These are phyloP conservation scores for Octodon degus DNA, from an alignment of 2,113 vertebrate genomes.

Conservation along the genomic window DNA sequence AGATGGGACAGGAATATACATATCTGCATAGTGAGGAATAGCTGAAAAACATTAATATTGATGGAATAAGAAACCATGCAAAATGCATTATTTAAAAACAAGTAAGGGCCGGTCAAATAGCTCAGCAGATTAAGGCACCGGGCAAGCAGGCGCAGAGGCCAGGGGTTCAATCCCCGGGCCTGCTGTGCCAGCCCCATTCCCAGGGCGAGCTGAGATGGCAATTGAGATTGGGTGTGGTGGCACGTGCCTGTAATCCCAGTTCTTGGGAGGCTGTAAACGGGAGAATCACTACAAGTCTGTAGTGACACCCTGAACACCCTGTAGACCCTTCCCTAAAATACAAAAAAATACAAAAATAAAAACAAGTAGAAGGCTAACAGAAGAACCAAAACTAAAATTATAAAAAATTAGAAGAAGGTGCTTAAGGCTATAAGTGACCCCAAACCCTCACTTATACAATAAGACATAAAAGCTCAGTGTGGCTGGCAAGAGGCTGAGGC, in stretches of 20 bases:
- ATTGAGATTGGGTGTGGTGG: too few species aligned
- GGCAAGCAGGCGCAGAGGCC: too few species aligned
- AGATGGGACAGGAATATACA: background rate
- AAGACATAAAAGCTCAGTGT: background rate
- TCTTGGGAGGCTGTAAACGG: too few species aligned
- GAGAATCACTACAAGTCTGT: too few species aligned
- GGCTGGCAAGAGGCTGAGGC: background rate
- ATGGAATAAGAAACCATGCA: background rate
- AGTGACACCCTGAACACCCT: too few species aligned
- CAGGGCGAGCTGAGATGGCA: too few species aligned
- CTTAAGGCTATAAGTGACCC: background rate
- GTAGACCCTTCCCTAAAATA: too few species aligned
- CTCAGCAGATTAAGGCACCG: too few species aligned
- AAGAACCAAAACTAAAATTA: background rate
- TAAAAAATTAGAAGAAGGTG: background rate
- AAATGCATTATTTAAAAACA: background rate
- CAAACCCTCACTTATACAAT: background rate
- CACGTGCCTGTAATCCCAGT: too few species aligned
- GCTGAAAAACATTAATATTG: background rate
- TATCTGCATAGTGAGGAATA: background rate
- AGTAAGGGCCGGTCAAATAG: too few species aligned
- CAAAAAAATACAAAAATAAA: background rate
- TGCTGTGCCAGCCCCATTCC: too few species aligned
- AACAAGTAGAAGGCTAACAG: background rate
- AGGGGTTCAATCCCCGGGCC: too few species aligned